Conservation (phyloP, 1,140 invertebrate species). For the Drosophila albomicans region DNA sequence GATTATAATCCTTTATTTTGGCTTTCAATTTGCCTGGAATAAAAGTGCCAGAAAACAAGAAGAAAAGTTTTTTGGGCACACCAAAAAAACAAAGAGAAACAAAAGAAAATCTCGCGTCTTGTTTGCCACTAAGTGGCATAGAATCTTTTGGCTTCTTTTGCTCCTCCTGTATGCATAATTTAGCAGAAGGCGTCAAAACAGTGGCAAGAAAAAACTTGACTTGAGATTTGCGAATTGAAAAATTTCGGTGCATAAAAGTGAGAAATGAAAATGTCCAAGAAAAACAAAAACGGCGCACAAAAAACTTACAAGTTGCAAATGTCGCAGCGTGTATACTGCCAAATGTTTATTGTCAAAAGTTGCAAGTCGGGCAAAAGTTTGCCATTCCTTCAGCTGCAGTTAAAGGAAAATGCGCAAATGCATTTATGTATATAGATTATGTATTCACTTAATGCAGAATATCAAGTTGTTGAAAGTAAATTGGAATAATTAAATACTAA, state of each 20-base stretch:
- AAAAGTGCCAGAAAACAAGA: constrained; percentile 63
- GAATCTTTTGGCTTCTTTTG: constrained; percentile 48
- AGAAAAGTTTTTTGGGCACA: constrained; percentile 57
- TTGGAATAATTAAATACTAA: constrained; percentile 17
- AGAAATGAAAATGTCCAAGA: constrained; percentile 49
- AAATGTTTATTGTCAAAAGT: constrained; percentile 71
- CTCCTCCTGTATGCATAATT: constrained; percentile 63
- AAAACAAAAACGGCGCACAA: constrained; percentile 37
- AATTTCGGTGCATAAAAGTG: constrained; percentile 62
- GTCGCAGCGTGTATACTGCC: constrained; percentile 57
- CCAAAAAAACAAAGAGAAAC: background rate
- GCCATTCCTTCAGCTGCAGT: constrained; percentile 18
- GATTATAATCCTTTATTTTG: constrained; percentile 61
- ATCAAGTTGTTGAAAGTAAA: constrained; percentile 14
- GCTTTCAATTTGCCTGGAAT: constrained; percentile 60
- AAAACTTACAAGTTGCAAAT: constrained; percentile 56
- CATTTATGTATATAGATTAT: constrained; percentile 7
- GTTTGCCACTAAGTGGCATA: constrained; percentile 61
- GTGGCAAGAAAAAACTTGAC: constrained; percentile 33
- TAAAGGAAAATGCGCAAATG: constrained; percentile 23
- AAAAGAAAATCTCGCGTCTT: constrained; percentile 6
- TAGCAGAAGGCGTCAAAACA: constrained; percentile 49
- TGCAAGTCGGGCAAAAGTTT: constrained; percentile 35
- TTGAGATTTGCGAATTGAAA: constrained; percentile 66
- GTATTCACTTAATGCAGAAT: constrained; percentile 21